These are phyloP conservation scores for Megaceryle torquata DNA, from an alignment of 2,113 vertebrate species.

Conservation along the genomic window DNA sequence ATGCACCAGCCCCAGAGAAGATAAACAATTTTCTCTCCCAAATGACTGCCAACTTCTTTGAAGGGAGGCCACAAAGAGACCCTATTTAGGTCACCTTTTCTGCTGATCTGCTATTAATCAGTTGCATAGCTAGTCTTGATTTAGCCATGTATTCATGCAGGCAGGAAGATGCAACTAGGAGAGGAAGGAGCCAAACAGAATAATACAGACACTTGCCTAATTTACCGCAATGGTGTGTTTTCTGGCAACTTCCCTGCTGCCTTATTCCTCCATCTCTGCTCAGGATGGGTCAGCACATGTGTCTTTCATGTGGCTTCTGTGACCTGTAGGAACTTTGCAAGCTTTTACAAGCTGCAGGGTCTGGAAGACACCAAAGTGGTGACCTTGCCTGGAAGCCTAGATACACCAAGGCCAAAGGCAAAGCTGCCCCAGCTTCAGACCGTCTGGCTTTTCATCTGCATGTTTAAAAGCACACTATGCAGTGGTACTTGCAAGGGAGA, in stretches of 20 bases:
- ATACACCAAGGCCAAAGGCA: not conserved
- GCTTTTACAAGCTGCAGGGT: not conserved
- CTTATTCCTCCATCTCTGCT: not conserved
- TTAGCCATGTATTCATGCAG: not conserved
- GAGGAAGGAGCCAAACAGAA: not conserved
- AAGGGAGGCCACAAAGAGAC: not conserved
- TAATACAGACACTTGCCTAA: not conserved
- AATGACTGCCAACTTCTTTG: not conserved
- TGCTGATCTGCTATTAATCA: not conserved
- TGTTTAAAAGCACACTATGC: not conserved
- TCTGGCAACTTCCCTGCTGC: not conserved
- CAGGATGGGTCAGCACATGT: not conserved
- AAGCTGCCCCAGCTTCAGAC: not conserved
- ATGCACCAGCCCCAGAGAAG: not conserved
- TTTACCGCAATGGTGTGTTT: not conserved
- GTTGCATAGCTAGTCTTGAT: not conserved
- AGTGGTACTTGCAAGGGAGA: not conserved
- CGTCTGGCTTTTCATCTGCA: not conserved
- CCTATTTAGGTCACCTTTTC: not conserved
- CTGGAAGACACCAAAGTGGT: not conserved
- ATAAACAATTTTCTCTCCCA: not conserved
- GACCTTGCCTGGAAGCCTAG: not conserved
- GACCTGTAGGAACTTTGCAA: not conserved
- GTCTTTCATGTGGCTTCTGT: not conserved
- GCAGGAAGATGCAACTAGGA: not conserved